A percentile compares a stretch with the other conserved stretches of the same genome.
These are phyloP conservation scores for Notoglanidium macrostoma DNA, from an alignment of 2,797 vertebrate species.

Conservation along the genomic window DNA sequence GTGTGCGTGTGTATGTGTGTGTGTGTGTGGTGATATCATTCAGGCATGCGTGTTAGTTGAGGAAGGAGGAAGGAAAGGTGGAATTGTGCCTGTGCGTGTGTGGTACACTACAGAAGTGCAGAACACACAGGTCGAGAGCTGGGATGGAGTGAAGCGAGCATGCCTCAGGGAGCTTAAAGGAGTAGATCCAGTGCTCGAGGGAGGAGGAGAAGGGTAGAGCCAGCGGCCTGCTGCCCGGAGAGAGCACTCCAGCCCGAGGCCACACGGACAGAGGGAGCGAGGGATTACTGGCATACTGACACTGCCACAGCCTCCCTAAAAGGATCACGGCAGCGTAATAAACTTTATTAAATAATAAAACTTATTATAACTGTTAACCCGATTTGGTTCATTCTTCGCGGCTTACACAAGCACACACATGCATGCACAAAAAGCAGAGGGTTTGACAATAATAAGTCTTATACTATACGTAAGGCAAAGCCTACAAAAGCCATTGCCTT, in stretches of 20 bases:
- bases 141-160: slow-evolving; percentile 63
- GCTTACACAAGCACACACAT: slow-evolving; percentile 88
- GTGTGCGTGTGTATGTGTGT: slow-evolving; percentile 23
- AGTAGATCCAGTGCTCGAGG: slow-evolving; percentile 67
- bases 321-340: slow-evolving; percentile 98
- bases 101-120: slow-evolving; percentile 52
- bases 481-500: slow-evolving; percentile 93
- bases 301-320: slow-evolving; percentile 98
- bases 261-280: slow-evolving; percentile 83
- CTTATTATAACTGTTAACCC: slow-evolving; percentile 99
- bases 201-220: slow-evolving; percentile 68
- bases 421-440: slow-evolving; percentile 86
- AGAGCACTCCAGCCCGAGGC: slow-evolving; percentile 73
- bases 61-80: slow-evolving; percentile 22
- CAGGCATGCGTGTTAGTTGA: slow-evolving; percentile 14
- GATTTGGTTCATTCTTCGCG: slow-evolving; percentile 99
- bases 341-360: slow-evolving; percentile 99
- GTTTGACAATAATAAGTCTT: slow-evolving; percentile 99
- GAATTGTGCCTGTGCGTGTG: slow-evolving; percentile 33
- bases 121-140: slow-evolving; percentile 59
- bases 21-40: slow-evolving; percentile 25
- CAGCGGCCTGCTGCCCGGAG: slow-evolving; percentile 66
- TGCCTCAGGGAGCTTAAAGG: slow-evolving; percentile 60
- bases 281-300: slow-evolving; percentile 95
- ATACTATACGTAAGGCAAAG: slow-evolving; percentile 99